Evolutionary conservation across 2,797 vertebrate genomes (phyloP).

Genomic region (Falco cherrug): DNA sequence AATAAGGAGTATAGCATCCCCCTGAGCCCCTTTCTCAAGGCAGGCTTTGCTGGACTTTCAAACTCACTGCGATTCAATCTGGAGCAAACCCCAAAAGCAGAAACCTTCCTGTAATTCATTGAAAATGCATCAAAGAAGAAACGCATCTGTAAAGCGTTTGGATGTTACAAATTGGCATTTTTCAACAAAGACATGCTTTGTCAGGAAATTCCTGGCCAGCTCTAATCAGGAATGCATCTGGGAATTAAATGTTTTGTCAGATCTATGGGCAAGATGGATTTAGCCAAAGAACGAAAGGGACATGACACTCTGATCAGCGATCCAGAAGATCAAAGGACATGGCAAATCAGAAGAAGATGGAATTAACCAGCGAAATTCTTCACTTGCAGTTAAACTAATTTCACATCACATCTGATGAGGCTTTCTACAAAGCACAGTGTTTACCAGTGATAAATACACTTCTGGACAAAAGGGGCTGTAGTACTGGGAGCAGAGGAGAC

Average conservation of each 20-base stretch:
- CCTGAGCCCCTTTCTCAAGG: neutral
- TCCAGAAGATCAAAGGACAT: constrained; percentile 39
- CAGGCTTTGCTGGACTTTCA: neutral
- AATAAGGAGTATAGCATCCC: neutral
- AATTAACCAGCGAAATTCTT: neutral
- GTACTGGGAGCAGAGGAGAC: neutral
- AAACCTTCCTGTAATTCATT: constrained; percentile 8
- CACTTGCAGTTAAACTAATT: neutral
- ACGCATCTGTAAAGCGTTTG: neutral
- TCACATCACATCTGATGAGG: neutral
- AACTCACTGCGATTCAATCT: neutral
- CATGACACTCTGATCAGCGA: neutral
- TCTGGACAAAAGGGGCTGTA: neutral
- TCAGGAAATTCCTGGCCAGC: constrained; percentile 22
- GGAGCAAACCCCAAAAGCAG: neutral
- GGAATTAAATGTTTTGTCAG: neutral
- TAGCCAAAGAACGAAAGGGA: neutral
- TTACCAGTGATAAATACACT: neutral
- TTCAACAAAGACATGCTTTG: constrained; percentile 23
- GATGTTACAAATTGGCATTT: constrained; percentile 11
- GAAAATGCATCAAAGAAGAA: neutral
- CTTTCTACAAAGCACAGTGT: neutral
- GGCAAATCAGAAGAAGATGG: neutral
- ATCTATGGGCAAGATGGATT: neutral
- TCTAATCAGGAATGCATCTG: constrained; percentile 11